Evolutionary conservation across 2,113 vertebrate species (phyloP).

Genomic region (Alligator sinensis): DNA sequence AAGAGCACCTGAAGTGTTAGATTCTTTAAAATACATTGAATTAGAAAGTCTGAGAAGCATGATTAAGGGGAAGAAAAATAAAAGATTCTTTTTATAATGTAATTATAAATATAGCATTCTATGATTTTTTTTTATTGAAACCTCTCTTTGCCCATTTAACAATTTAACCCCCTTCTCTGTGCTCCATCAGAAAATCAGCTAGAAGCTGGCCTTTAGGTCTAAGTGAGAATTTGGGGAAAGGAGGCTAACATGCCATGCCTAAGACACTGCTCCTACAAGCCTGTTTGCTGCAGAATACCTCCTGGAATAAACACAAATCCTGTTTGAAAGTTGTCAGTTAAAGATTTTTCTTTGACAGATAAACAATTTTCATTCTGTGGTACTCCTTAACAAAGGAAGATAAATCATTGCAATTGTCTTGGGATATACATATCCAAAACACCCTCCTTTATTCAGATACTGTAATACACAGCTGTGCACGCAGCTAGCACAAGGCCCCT

Average conservation of each 20-base stretch:
- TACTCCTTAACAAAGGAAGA: neutral
- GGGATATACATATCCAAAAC: rapidly evolving
- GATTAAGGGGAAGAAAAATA: constrained; percentile 24
- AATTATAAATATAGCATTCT: constrained; percentile 40
- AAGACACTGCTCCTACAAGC: too few species aligned
- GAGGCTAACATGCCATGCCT: neutral
- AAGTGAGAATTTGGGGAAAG: neutral
- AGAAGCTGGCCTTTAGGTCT: neutral
- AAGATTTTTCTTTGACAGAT: neutral
- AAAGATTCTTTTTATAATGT: constrained; percentile 2
- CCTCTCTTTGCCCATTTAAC: constrained; percentile 34
- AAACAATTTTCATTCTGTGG: neutral
- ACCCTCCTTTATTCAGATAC: rapidly evolving
- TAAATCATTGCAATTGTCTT: neutral
- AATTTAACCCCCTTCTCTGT: neutral
- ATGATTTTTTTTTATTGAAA: constrained; percentile 33
- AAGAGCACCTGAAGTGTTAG: constrained; percentile 9
- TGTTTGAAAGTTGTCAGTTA: neutral
- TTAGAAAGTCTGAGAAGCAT: neutral
- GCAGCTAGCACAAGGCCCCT: neutral
- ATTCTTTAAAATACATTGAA: constrained; percentile 16
- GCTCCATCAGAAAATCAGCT: constrained; percentile 12
- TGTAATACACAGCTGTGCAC: neutral
- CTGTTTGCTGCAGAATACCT: neutral
- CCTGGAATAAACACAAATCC: neutral